Percentiles rank a stretch among this genome's conserved stretches.
phyloP scores from a whole-genome alignment of 30 jellyfish, hydroid and myxozoan genomes.

The Aurelia aurita complex sp. Pacific region DNA sequence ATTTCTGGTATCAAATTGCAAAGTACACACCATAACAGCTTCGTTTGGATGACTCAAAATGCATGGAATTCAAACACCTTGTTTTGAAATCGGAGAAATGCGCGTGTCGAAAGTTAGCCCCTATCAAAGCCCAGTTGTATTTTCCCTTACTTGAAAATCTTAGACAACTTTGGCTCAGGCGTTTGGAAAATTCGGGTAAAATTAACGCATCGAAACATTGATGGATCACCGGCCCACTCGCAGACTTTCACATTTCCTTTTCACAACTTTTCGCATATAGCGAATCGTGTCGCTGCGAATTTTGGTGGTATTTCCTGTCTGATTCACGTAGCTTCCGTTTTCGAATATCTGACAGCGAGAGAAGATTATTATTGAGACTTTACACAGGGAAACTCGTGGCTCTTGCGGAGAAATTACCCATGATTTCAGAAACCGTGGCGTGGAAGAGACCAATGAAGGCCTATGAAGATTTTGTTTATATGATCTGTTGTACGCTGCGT shows the following conservation, averaged over 20 bases:
- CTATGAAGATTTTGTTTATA: background rate
- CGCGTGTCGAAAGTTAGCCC: too few relatives aligned
- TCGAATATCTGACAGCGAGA: conserved; percentile 31
- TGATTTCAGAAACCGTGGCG: conserved; percentile 6
- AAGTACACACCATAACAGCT: conserved; percentile 18
- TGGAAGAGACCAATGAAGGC: background rate
- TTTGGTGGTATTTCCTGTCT: conserved; percentile 63
- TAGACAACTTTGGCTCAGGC: too few relatives aligned
- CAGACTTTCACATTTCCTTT: conserved; percentile 50
- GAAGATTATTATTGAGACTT: conserved; percentile 21
- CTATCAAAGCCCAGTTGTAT: too few relatives aligned
- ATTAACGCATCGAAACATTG: conserved; percentile 44
- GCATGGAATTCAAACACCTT: conserved; percentile 24
- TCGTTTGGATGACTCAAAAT: conserved; percentile 35
- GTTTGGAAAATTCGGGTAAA: conserved; percentile 1
- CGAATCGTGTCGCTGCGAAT: conserved; percentile 35
- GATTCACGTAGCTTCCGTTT: conserved; percentile 49
- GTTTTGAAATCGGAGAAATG: too few relatives aligned
- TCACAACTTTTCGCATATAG: conserved; percentile 25
- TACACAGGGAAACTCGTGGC: conserved; percentile 14
- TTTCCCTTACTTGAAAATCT: too few relatives aligned
- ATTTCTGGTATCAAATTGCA: conserved; percentile 9
- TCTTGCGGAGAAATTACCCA: conserved; percentile 19
- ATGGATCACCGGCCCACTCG: conserved; percentile 64
- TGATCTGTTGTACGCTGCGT: conserved; percentile 37